Conservation (phyloP, 2,888 invertebrate genomes). For the Drosophila infuscata region DNA sequence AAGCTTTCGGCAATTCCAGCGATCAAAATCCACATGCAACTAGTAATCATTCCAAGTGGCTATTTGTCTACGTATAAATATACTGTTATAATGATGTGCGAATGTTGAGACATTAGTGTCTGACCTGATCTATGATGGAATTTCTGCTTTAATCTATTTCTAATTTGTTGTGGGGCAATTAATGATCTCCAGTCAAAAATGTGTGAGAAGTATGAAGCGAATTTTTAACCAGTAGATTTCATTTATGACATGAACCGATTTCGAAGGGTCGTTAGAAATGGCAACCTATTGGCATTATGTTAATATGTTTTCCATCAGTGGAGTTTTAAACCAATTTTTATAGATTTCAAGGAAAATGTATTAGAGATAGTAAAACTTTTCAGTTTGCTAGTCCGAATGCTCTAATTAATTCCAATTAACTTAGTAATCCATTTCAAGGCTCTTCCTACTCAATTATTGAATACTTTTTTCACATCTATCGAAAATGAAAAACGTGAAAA, state of each 20-base stretch:
- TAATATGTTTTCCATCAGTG: background rate
- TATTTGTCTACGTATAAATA: background rate
- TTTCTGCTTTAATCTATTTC: background rate
- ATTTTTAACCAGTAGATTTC: background rate
- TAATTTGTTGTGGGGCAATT: background rate
- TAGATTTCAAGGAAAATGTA: background rate
- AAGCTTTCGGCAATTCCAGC: slow-evolving; percentile 25
- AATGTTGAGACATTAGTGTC: background rate
- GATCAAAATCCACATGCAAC: slow-evolving; percentile 5
- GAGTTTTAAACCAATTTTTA: background rate
- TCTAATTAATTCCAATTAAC: background rate
- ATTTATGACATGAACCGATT: background rate
- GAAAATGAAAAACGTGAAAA: background rate
- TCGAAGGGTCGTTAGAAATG: background rate
- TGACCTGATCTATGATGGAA: background rate
- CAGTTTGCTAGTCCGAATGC: background rate
- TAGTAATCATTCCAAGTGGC: background rate
- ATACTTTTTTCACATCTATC: background rate
- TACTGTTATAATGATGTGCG: background rate
- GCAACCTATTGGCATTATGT: background rate
- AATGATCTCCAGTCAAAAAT: background rate
- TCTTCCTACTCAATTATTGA: background rate
- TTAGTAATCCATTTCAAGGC: background rate
- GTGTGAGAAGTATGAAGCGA: no score
- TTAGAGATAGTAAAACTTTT: background rate